These are phyloP conservation scores for Synergus laeviventris DNA, from an alignment of 2,888 invertebrate genomes.

Conservation along the genomic window DNA sequence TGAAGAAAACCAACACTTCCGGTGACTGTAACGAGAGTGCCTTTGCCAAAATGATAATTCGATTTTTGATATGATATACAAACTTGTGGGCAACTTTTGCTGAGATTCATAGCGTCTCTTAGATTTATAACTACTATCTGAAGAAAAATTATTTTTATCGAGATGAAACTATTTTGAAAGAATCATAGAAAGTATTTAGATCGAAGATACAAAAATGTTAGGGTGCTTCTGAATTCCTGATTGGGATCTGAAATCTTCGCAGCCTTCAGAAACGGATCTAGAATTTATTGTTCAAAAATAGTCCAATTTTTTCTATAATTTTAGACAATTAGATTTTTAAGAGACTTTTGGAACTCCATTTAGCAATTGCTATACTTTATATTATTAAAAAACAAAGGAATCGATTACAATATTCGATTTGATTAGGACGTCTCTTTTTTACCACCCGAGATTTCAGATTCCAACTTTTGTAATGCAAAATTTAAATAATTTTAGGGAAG, in stretches of 20 bases:
- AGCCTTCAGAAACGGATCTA: too few relatives aligned
- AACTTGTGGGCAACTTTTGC: not conserved
- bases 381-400: too few relatives aligned
- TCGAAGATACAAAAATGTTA: not conserved
- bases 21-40: conserved; percentile 30
- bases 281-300: too few relatives aligned
- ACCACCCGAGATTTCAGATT: too few relatives aligned
- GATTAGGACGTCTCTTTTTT: too few relatives aligned
- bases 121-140: not conserved
- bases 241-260: not conserved
- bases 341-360: too few relatives aligned
- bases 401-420: too few relatives aligned
- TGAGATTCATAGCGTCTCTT: not conserved
- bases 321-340: too few relatives aligned
- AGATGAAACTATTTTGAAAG: not conserved
- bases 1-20: conserved; percentile 16
- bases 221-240: not conserved
- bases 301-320: too few relatives aligned
- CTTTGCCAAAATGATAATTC: conserved; percentile 36
- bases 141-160: conserved; percentile 8
- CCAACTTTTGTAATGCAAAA: not conserved
- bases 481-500: not conserved
- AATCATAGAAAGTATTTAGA: not conserved
- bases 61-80: conserved; percentile 36
- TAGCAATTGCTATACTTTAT: too few relatives aligned